Evolutionary conservation across 2,797 vertebrate genomes (phyloP), one percentile per base, ranked within the genome.

Genomic region (Betta splendens): DNA sequence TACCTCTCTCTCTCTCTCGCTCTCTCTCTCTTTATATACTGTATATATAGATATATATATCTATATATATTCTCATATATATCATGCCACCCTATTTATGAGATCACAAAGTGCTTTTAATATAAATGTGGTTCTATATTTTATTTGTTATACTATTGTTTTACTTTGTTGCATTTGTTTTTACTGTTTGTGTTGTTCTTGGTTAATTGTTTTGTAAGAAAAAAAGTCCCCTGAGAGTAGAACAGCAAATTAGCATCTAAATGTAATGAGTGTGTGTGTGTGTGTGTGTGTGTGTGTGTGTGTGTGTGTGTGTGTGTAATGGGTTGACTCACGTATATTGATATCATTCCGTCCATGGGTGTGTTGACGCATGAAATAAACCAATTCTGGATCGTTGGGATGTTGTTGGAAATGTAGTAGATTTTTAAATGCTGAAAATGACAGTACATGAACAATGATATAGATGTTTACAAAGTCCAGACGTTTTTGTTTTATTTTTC

Each of bases 61-160:
- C 22, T 13, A 60, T 67, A 33, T 5, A 15, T 33, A 13, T 2
- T 54, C 45, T 55, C 18, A 25, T 40, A 20, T 45, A 49, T 59
- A 56, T 60, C 60, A 66, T 48, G 21, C 38, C 31, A 37, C 28
- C 55, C 75, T 66, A 49, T 70, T 74, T 53, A 55, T 63, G 31
- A 75, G 28, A 40, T 81, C 83, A 87, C 87, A 72, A 88, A 87
- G 87, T 88, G 85, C 85, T 86, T 87, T 86, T 80, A 69, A 75
- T 67, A 78, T 51, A 47, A 43, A 66, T 49, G 68, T 57, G 32
- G 20, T 42, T 18, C 62, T 68, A 56, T 11, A 8, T 53, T 40
- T n/a, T 49, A 33, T 69, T 54, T 3, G 55, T 72, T 61, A 62
- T 35, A 54, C 38, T 60, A 26, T 57, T 58, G 22, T 69, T 43